A percentile compares a stretch with the other conserved stretches of the same genome.
These are phyloP conservation scores for Thalassophryne amazonica DNA, from an alignment of 2,797 vertebrate species.

Conservation along the genomic window DNA sequence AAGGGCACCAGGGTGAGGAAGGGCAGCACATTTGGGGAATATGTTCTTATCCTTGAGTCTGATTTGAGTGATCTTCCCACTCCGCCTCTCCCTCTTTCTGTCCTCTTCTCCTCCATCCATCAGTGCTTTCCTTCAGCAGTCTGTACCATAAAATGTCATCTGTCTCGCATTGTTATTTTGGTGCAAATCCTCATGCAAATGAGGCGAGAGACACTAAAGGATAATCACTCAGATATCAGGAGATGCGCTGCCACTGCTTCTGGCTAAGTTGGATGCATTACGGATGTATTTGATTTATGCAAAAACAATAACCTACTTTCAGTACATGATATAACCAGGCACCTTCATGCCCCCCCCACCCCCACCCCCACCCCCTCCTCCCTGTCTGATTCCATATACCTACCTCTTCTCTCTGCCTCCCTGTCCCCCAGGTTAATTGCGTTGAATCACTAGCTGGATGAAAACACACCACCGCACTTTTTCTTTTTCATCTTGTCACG, in stretches of 20 bases:
- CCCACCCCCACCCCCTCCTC: slow-evolving; percentile 14
- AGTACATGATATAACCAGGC: slow-evolving; percentile 66
- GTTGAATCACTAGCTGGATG: slow-evolving; percentile 72
- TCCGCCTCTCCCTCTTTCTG: slow-evolving; percentile 35
- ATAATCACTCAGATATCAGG: slow-evolving; percentile 22
- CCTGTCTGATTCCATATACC: slow-evolving; percentile 50
- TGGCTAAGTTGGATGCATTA: slow-evolving; percentile 19
- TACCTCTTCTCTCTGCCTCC: slow-evolving; percentile 70
- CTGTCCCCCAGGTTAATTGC: slow-evolving; percentile 69
- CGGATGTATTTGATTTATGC: slow-evolving; percentile 39
- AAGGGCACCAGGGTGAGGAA: slow-evolving; percentile 38
- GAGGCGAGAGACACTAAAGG: slow-evolving; percentile 28
- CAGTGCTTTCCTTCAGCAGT: slow-evolving; percentile 58
- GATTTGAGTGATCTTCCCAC: slow-evolving; percentile 61
- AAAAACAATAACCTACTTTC: slow-evolving; percentile 69
- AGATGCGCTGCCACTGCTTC: neutral
- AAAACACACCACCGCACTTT: slow-evolving; percentile 75
- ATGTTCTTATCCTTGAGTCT: slow-evolving; percentile 58
- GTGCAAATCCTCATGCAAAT: slow-evolving; percentile 47
- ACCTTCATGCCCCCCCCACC: slow-evolving; percentile 44
- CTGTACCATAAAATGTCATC: slow-evolving; percentile 62
- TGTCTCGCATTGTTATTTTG: slow-evolving; percentile 45
- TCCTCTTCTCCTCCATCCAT: slow-evolving; percentile 52
- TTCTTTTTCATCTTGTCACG: slow-evolving; percentile 83
- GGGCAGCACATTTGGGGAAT: slow-evolving; percentile 58